Evolutionary conservation across 2,113 vertebrate species (phyloP).

Genomic region (Myxocyprinus asiaticus): DNA sequence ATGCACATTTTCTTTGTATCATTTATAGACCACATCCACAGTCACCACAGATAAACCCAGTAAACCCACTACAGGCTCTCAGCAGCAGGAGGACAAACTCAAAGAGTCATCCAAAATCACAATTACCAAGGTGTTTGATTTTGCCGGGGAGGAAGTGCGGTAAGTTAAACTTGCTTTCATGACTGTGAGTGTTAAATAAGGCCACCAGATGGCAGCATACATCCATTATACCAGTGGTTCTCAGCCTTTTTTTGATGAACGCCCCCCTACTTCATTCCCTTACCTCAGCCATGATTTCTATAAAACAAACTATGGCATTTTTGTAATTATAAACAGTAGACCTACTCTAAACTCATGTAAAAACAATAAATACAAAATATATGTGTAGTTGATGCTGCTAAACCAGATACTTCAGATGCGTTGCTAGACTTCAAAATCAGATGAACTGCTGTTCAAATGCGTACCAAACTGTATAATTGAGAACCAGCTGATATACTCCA

Average conservation of each 20-base stretch:
- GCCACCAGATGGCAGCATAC: conserved; percentile 50
- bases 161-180: conserved; percentile 62
- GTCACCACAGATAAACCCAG: conserved; percentile 53
- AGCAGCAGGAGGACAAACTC: conserved; percentile 62
- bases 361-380: too few relatives aligned
- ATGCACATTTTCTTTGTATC: not conserved
- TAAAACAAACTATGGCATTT: too few relatives aligned
- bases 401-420: too few relatives aligned
- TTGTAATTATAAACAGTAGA: too few relatives aligned
- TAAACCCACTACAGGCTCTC: conserved; percentile 59
- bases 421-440: too few relatives aligned
- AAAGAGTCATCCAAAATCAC: conserved; percentile 80
- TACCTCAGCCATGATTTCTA: not conserved
- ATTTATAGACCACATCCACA: conserved; percentile 64
- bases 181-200: not conserved
- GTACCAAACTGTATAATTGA: too few relatives aligned
- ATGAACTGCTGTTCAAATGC: too few relatives aligned
- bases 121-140: conserved; percentile 92
- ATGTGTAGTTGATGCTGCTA: too few relatives aligned
- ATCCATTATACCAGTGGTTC: too few relatives aligned
- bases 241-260: not conserved
- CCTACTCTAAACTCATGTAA: too few relatives aligned
- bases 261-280: too few relatives aligned
- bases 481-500: too few relatives aligned
- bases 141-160: conserved; percentile 94